These are phyloP conservation scores for Meteorus cinctellus DNA, from an alignment of 2,888 invertebrate species.

Conservation along the genomic window DNA sequence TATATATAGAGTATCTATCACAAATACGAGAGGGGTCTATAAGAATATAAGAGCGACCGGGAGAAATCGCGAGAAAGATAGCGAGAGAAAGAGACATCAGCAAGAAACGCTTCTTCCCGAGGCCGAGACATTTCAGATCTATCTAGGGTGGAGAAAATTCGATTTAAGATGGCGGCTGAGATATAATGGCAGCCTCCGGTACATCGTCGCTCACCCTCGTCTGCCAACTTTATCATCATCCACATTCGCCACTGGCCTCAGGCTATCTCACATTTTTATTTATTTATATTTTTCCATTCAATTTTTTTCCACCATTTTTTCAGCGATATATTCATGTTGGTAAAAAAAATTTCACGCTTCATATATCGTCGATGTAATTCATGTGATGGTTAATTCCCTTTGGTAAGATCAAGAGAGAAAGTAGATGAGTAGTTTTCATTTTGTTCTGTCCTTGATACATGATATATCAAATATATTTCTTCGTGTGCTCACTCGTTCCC, in stretches of 20 bases:
- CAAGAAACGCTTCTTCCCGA: constrained; percentile 41
- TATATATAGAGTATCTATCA: constrained; percentile 56
- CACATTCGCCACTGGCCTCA: constrained; percentile 57
- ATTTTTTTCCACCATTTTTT: neutral
- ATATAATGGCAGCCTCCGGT: constrained; percentile 73
- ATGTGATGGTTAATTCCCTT: no score
- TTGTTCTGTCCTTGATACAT: constrained; percentile 17
- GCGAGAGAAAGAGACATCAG: constrained; percentile 36
- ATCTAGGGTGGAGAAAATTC: constrained; percentile 72
- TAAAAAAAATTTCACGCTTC: neutral
- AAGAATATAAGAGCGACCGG: constrained; percentile 44
- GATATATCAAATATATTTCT: no score
- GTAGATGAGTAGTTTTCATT: neutral
- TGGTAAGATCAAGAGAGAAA: neutral
- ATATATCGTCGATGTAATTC: no score
- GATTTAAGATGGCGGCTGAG: constrained; percentile 73
- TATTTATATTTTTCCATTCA: constrained; percentile 32
- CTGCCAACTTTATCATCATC: constrained; percentile 70
- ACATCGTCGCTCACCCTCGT: constrained; percentile 68
- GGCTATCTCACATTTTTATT: constrained; percentile 40
- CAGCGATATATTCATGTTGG: neutral
- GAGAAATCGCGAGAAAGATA: constrained; percentile 10
- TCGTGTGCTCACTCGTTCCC: neutral
- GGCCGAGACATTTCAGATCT: constrained; percentile 71
- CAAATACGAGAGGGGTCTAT: constrained; percentile 38